Evolutionary conservation across 2,888 invertebrate species (phyloP), one percentile per base, ranked within the genome.

Genomic region (Dromius quadrimaculatus): DNA sequence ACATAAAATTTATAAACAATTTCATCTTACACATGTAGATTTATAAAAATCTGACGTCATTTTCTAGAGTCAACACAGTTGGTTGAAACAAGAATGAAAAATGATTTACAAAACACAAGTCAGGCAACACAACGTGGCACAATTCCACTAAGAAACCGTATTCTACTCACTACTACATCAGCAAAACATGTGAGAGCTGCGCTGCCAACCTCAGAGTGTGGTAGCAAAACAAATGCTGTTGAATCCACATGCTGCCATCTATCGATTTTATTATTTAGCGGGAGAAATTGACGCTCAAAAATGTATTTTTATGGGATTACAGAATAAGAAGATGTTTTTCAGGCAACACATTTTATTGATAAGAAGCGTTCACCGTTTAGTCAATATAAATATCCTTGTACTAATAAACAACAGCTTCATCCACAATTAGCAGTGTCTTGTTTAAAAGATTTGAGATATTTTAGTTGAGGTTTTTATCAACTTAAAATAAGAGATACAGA

Each of bases 281-380:
- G 15, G 13, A 41, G 15, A 15, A 41, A 41, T 41, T 15, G 15
- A 41, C 4, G 45, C 8, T 22, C 9, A 20, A 13, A 47, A 8
- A 9, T 1, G 22, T 8, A 0, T 17, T 47, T 45, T 45, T 38
- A n/a, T 47, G 20, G 15, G 2, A 19, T n/a, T n/a, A 19, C 23
- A 28, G 2, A 28, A 54, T 28, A 28, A 20, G 22, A 20, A n/a
- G 6, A 32, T 28, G 28, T n/a, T 11, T 41, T 68, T 68, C 59
- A 68, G 68, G 70, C 70, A 70, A 70, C 62, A 70, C 61, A 70
- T 70, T 62, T 62, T 70, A 62, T 70, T 70, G 47, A 62, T 62
- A 62, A 70, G 69, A 70, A 70, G 70, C 70, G 47, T 70, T 62
- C 70, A 70, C 62, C 38, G 62, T 70, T 66, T 66, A 66, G 22